These are phyloP conservation scores for Eupeodes latifasciatus DNA, from an alignment of 2,888 invertebrate genomes.

Conservation along the genomic window DNA sequence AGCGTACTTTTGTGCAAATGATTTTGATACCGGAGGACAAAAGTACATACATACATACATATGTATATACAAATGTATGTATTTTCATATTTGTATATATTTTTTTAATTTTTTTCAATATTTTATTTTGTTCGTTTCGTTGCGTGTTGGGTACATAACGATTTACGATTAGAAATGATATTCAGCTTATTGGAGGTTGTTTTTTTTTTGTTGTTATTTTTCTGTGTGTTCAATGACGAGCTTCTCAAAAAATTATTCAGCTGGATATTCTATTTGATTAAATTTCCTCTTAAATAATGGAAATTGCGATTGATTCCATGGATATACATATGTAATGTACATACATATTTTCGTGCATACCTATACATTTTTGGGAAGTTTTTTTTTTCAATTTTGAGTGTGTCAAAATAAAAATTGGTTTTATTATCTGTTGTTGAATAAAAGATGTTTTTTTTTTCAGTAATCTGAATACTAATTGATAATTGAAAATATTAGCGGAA, in stretches of 20 bases:
- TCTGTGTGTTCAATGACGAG: constrained; percentile 2
- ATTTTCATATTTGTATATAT: background rate
- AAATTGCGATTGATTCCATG: constrained; percentile 14
- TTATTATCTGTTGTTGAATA: constrained; percentile 1
- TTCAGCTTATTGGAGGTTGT: constrained; percentile 6
- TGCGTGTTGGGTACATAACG: background rate
- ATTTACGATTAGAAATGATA: constrained; percentile 38
- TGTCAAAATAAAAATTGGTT: background rate
- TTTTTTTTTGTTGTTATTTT: constrained; percentile 9
- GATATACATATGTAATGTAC: background rate
- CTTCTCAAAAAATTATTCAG: constrained; percentile 39
- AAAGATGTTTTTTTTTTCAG: background rate
- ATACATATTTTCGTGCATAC: background rate
- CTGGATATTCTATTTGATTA: constrained; percentile 56
- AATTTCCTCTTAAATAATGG: constrained; percentile 31
- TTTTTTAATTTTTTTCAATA: background rate
- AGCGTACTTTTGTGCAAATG: constrained; percentile 24
- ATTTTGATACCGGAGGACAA: constrained; percentile 24
- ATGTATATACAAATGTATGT: too few relatives aligned
- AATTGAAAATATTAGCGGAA: background rate
- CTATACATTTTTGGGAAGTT: background rate
- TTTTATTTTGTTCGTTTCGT: constrained; percentile 6
- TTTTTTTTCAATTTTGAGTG: background rate
- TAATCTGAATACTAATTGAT: background rate
- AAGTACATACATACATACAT: background rate